Conservation (phyloP, 1,140 invertebrate species). For the Bombus cullumanus region DNA sequence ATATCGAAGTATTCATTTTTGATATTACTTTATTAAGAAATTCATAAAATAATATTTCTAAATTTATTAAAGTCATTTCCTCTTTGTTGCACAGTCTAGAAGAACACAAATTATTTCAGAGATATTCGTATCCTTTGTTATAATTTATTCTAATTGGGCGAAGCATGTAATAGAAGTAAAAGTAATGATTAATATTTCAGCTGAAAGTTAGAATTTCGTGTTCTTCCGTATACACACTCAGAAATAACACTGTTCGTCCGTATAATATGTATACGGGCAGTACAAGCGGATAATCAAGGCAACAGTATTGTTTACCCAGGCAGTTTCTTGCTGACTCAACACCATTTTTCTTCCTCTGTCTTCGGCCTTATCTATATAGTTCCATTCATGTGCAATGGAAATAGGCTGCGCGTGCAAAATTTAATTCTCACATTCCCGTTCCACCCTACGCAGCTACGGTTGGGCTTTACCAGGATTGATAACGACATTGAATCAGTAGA, state of each 20-base stretch:
- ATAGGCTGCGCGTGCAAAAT: constrained; percentile 51
- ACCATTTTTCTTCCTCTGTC: constrained; percentile 52
- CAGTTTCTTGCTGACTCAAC: constrained; percentile 15
- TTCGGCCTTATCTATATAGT: constrained; percentile 23
- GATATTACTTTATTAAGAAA: too few relatives aligned
- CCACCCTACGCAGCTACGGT: neutral
- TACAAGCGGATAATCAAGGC: constrained; percentile 10
- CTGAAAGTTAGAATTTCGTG: too few relatives aligned
- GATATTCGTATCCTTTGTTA: too few relatives aligned
- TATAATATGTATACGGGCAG: neutral
- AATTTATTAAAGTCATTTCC: too few relatives aligned
- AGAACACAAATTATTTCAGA: too few relatives aligned
- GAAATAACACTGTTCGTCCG: neutral
- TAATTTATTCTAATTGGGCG: neutral
- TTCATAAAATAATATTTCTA: too few relatives aligned
- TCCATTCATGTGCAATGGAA: constrained; percentile 32
- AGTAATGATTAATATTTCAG: neutral
- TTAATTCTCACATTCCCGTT: constrained; percentile 49
- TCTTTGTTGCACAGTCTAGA: too few relatives aligned
- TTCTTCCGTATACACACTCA: neutral
- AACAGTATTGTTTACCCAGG: neutral
- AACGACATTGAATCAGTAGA: constrained; percentile 56
- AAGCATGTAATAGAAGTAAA: too few relatives aligned
- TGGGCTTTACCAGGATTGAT: constrained; percentile 51
- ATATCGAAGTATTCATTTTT: too few relatives aligned